phyloP scores from a whole-genome alignment of 2,888 invertebrate genomes.

The Sphaerophoria rueppellii region DNA sequence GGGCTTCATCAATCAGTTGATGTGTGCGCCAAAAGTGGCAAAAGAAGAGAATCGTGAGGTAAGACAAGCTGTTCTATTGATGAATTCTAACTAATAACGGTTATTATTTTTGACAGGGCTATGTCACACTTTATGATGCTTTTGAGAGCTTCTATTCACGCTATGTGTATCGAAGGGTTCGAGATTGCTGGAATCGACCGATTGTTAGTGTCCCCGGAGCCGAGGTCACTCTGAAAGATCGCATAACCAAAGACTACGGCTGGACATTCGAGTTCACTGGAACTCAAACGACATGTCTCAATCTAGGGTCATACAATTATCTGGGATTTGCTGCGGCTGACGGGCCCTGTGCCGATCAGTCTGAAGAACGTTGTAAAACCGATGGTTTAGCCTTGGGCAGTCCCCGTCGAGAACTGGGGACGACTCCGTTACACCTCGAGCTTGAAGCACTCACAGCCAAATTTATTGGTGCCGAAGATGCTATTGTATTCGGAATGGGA shows the following conservation, averaged over 20 bases:
- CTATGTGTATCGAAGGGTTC: slow-evolving; percentile 95
- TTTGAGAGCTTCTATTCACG: slow-evolving; percentile 95
- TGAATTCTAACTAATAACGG: background rate
- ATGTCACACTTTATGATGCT: slow-evolving; percentile 91
- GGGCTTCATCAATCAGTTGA: slow-evolving; percentile 95
- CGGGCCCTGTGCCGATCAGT: slow-evolving; percentile 90
- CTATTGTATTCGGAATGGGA: slow-evolving; percentile 98
- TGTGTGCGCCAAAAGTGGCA: slow-evolving; percentile 92
- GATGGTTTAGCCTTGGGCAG: slow-evolving; percentile 91
- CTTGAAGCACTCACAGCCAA: slow-evolving; percentile 92
- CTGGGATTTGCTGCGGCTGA: slow-evolving; percentile 95
- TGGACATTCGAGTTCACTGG: slow-evolving; percentile 97
- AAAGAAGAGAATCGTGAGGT: slow-evolving; percentile 91
- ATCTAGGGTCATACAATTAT: slow-evolving; percentile 99
- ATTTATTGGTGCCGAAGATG: slow-evolving; percentile 96
- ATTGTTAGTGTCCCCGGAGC: slow-evolving; percentile 97
- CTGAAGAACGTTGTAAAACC: slow-evolving; percentile 86
- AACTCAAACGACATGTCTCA: slow-evolving; percentile 91
- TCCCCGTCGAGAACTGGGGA: slow-evolving; percentile 91
- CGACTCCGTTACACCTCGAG: slow-evolving; percentile 88
- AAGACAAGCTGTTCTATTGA: slow-evolving; percentile 74
- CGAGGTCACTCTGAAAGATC: slow-evolving; percentile 91
- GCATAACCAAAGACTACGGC: slow-evolving; percentile 92
- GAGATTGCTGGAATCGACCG: slow-evolving; percentile 98
- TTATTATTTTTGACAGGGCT: slow-evolving; percentile 86